These are phyloP conservation scores for Drosophila azteca DNA, from an alignment of 1,140 invertebrate species.

Conservation along the genomic window DNA sequence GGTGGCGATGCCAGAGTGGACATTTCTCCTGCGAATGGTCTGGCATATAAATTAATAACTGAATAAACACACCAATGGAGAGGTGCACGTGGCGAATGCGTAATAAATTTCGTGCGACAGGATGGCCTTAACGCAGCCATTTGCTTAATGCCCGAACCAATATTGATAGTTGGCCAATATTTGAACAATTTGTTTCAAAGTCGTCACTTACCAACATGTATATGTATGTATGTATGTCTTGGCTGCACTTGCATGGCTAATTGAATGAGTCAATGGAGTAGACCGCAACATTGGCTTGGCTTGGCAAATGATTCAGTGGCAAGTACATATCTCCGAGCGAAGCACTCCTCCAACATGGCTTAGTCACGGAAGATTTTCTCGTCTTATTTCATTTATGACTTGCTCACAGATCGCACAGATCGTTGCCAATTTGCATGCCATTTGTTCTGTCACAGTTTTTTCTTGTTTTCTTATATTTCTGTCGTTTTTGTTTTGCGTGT, in stretches of 20 bases:
- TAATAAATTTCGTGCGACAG: conserved; percentile 53
- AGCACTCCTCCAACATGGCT: conserved; percentile 25
- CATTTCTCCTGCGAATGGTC: conserved; percentile 4
- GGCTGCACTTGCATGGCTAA: too few species aligned
- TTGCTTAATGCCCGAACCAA: conserved; percentile 60
- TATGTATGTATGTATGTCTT: not conserved
- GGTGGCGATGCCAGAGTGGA: conserved; percentile 4
- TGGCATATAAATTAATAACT: conserved; percentile 46
- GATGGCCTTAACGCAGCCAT: conserved; percentile 52
- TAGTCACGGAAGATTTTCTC: conserved; percentile 35
- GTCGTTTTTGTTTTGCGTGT: too few species aligned
- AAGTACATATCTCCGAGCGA: not conserved
- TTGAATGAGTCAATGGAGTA: too few species aligned
- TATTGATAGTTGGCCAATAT: conserved; percentile 65
- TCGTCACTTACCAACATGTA: conserved; percentile 17
- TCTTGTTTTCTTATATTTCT: conserved; percentile 13
- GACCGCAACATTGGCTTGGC: too few species aligned
- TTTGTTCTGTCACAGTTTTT: conserved; percentile 39
- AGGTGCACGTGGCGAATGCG: conserved; percentile 68
- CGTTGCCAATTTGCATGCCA: conserved; percentile 54
- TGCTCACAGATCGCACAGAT: conserved; percentile 1
- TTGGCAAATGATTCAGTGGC: conserved; percentile 39
- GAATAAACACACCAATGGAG: conserved; percentile 12
- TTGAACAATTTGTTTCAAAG: conserved; percentile 66
- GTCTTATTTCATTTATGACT: conserved; percentile 12